Percentiles rank a stretch among this genome's conserved stretches.
These are phyloP conservation scores for Drosophila guanche DNA, from an alignment of 1,140 invertebrate species.

Conservation along the genomic window DNA sequence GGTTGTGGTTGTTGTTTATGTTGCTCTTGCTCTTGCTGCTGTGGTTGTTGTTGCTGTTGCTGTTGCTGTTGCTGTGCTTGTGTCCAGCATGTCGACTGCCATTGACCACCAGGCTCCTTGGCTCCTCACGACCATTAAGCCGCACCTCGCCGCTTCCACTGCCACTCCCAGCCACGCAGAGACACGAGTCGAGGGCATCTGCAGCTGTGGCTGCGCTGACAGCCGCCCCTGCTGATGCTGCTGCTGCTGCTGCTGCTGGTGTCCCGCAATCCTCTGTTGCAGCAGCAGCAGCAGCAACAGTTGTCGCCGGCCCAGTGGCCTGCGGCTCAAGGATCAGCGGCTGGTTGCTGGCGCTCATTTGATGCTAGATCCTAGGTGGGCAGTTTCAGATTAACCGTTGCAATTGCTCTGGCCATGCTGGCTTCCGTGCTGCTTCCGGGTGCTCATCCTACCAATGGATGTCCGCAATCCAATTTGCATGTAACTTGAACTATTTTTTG, in stretches of 20 bases:
- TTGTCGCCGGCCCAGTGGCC: constrained; percentile 23
- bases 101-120: too few relatives aligned
- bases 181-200: too few relatives aligned
- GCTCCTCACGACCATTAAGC: too few relatives aligned
- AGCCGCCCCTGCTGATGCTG: constrained; percentile 4
- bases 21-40: too few relatives aligned
- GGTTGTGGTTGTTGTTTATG: background rate
- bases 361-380: constrained; percentile 47
- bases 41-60: constrained; percentile 8
- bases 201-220: constrained; percentile 4
- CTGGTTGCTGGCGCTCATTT: constrained; percentile 41
- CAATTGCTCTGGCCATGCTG: constrained; percentile 10
- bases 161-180: constrained; percentile 15
- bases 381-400: constrained; percentile 41
- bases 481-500: background rate
- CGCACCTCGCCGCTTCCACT: background rate
- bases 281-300: constrained; percentile 6
- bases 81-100: too few relatives aligned
- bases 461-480: background rate
- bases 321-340: constrained; percentile 35
- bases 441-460: too few relatives aligned
- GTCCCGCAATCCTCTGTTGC: background rate
- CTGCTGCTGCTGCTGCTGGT: constrained; percentile 7
- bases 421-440: too few relatives aligned
- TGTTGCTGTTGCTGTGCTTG: constrained; percentile 11